Base-by-base conservation (phyloP, 2,113 vertebrate genomes). In the Scytalopus superciliaris region DNA sequence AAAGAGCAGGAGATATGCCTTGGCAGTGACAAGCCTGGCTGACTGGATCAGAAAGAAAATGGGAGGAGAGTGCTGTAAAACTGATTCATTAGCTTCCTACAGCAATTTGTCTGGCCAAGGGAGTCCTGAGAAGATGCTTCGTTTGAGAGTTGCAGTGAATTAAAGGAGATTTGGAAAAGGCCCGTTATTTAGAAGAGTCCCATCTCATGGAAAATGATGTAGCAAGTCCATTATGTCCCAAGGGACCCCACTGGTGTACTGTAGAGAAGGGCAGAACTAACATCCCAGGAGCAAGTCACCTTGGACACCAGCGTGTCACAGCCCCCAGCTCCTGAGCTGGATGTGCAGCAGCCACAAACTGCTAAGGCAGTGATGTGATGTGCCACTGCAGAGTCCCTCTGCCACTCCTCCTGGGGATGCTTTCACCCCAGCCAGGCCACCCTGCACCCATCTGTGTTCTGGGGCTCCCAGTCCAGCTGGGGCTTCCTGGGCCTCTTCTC, bases 361-460 rank as follows among this genome's bases (percentile, higher is more conserved):
- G 45, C 50, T 7, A 83, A 0, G 1, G 33, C 35, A 40, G 18
- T 24, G 63, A 55, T 9, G 8, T 70, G 45, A 30, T 18, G 10
- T 19, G 33, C 30, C 3, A 1, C 0, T 8, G 2, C 24, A 0
- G 0, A 87, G 49, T 25, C 56, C 30, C 11, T 27, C n/a, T 35
- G 37, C 24, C 2, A 1, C 23, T 57, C 33, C 33, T 37, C 0
- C 1, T 6, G 3, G 30, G 42, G 9, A 27, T 1, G 0, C 10
- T 55, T 63, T 56, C 60, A 53, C 9, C 33, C 21, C 0, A 0
- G 33, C 60, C 24, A 31, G 57, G 63, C 22, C 63, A 50, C 8
- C 14, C 19, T 0, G 1, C 14, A 35, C 37, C 19, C 4, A 0
- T 74, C 47, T 14, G 5, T 1, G 7, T 3, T 9, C 33, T 1